Conservation (phyloP, 2,113 vertebrate species). For the Maccullochella peelii region DNA sequence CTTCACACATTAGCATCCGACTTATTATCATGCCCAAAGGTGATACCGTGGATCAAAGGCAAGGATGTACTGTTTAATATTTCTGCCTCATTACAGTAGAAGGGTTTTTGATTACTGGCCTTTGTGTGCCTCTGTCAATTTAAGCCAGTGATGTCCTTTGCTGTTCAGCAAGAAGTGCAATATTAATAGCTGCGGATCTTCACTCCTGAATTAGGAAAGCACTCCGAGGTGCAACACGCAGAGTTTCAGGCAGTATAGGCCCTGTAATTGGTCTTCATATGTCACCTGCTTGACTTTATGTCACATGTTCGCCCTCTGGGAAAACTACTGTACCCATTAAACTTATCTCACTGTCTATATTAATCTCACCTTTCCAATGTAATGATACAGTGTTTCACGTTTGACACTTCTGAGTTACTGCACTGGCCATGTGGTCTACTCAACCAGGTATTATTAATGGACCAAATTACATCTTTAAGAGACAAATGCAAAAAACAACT, state of each 20-base stretch:
- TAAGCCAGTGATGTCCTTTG: constrained; percentile 70
- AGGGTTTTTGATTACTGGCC: constrained; percentile 77
- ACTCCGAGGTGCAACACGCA: constrained; percentile 33
- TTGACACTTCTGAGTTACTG: constrained; percentile 27
- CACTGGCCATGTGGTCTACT: constrained; percentile 17
- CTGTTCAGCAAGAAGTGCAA: constrained; percentile 73
- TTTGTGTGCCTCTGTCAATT: constrained; percentile 78
- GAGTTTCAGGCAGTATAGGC: constrained; percentile 23
- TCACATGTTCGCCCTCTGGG: constrained; percentile 55
- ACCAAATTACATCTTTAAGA: constrained; percentile 21
- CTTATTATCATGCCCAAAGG: constrained; percentile 81
- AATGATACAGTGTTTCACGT: constrained; percentile 40
- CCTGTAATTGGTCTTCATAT: constrained; percentile 73
- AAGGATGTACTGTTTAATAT: constrained; percentile 80
- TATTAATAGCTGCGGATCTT: constrained; percentile 69
- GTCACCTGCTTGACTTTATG: constrained; percentile 68
- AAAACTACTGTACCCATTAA: constrained; percentile 62
- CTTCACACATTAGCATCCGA: constrained; percentile 72
- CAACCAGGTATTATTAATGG: constrained; percentile 3
- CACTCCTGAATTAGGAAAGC: constrained; percentile 41
- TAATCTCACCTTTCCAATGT: constrained; percentile 50
- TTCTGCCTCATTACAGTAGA: constrained; percentile 78
- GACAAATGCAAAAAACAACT: background rate
- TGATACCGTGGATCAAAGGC: constrained; percentile 79
- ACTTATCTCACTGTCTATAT: constrained; percentile 47